Conservation (phyloP, 2,113 vertebrate genomes). For the Tachysurus vachellii region DNA sequence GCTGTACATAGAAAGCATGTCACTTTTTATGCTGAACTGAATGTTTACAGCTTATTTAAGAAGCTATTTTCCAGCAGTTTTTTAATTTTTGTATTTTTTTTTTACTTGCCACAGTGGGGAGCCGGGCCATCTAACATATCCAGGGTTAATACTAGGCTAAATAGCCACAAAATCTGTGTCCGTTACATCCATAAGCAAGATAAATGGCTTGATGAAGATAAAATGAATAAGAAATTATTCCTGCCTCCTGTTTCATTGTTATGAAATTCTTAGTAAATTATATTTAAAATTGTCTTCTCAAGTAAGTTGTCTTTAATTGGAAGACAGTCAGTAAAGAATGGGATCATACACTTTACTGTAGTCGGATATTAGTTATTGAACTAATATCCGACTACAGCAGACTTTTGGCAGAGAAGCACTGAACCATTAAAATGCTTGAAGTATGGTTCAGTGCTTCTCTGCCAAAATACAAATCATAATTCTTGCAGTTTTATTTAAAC, state of each 20-base stretch:
- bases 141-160: background rate
- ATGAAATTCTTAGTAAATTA: background rate
- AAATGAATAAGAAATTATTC: background rate
- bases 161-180: background rate
- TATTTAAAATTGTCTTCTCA: background rate
- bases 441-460: background rate
- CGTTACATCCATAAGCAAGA: background rate
- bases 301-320: background rate
- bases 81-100: background rate
- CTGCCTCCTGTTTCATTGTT: background rate
- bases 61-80: background rate
- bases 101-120: background rate
- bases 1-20: background rate
- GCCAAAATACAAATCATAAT: background rate
- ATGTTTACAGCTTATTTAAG: background rate
- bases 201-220: background rate
- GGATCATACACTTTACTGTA: background rate
- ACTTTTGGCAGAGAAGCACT: too few relatives aligned
- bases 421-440: background rate
- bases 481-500: background rate
- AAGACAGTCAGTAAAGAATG: background rate
- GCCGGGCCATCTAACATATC: background rate
- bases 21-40: background rate
- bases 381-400: too few relatives aligned
- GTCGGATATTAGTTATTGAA: too few relatives aligned